phyloP scores from a whole-genome alignment of 2,888 invertebrate genomes.

The Penaeus monodon region DNA sequence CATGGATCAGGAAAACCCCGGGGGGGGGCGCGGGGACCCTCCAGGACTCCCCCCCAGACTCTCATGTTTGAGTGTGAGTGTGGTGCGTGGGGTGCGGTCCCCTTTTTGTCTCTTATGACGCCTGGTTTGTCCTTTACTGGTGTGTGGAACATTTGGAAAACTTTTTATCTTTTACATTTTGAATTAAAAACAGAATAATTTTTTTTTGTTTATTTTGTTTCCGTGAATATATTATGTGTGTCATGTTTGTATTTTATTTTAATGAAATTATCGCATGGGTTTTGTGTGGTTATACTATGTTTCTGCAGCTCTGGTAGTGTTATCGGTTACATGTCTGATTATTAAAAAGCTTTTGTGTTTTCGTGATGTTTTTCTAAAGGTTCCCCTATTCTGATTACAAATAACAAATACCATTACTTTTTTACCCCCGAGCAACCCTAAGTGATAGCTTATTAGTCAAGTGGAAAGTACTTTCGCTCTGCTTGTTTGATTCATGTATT shows the following conservation, averaged over 20 bases:
- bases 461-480: neutral
- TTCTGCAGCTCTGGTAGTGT: too few relatives aligned
- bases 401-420: neutral
- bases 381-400: too few relatives aligned
- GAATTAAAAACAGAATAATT: too few relatives aligned
- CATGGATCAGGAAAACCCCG: constrained; percentile 85
- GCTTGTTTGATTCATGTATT: constrained; percentile 14
- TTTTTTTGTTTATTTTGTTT: too few relatives aligned
- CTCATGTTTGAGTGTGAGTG: constrained; percentile 49
- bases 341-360: too few relatives aligned
- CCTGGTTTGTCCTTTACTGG: neutral
- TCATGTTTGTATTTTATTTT: too few relatives aligned
- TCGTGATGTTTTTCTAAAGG: too few relatives aligned
- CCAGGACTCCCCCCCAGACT: constrained; percentile 51
- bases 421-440: neutral
- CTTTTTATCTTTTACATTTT: too few relatives aligned
- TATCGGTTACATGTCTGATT: too few relatives aligned
- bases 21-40: constrained; percentile 34
- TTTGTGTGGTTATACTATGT: neutral
- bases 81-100: neutral
- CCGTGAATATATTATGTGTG: neutral
- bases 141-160: neutral
- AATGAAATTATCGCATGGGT: neutral
- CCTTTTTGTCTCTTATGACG: neutral
- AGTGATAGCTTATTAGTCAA: neutral